Percentiles rank a stretch among this genome's conserved stretches.
phyloP scores from a whole-genome alignment of 2,888 invertebrate genomes.

The Zootermopsis nevadensis region DNA sequence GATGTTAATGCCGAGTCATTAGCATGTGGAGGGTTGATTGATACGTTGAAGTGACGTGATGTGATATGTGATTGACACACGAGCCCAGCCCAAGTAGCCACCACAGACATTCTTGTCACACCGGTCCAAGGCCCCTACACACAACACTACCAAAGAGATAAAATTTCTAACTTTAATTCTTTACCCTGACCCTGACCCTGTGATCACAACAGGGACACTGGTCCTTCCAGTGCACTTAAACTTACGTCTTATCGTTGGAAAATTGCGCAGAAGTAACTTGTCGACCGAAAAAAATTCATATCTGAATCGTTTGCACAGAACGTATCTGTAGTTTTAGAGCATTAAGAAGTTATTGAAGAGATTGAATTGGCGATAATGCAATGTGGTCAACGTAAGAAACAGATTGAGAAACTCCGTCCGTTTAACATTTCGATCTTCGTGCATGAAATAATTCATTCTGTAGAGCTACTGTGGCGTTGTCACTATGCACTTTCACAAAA shows the following conservation, averaged over 20 bases:
- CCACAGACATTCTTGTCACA: conserved; percentile 1
- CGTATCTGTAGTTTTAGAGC: not conserved
- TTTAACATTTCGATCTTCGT: not conserved
- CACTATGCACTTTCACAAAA: too few species aligned
- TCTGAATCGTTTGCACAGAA: not conserved
- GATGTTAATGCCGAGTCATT: too few species aligned
- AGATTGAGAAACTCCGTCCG: not conserved
- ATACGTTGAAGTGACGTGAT: conserved; percentile 40
- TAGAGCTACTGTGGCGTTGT: too few species aligned
- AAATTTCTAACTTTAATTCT: too few species aligned
- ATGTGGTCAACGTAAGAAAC: not conserved
- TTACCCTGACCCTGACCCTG: too few species aligned
- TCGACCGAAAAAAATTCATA: too few species aligned
- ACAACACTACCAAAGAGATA: not conserved
- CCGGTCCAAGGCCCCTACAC: conserved; percentile 18
- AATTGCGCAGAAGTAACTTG: too few species aligned
- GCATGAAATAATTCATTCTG: not conserved
- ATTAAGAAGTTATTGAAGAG: conserved; percentile 15
- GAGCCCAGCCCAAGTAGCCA: conserved; percentile 35
- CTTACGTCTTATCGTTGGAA: too few species aligned
- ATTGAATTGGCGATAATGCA: conserved; percentile 11
- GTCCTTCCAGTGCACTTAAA: too few species aligned
- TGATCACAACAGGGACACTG: too few species aligned
- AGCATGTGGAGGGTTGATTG: conserved; percentile 30
- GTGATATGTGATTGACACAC: conserved; percentile 42